Evolutionary conservation across 2,797 vertebrate species (phyloP).

Genomic region (Melanotaenia boesemani): DNA sequence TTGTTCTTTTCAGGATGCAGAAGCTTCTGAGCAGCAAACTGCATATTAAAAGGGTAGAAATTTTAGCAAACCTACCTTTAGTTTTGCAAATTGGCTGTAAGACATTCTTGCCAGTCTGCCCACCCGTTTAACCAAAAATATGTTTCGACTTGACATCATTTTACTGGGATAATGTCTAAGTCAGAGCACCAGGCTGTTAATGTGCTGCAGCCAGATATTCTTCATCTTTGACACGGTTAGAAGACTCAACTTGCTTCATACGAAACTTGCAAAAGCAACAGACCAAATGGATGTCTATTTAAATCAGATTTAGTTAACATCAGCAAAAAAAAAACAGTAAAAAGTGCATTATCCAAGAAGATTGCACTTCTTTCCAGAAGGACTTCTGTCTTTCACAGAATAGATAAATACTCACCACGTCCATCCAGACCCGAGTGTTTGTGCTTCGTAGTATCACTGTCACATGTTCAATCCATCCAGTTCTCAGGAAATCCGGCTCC

Average conservation of each 20-base stretch:
- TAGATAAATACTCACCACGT: constrained; percentile 43
- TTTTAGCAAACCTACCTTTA: no score
- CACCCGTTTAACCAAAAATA: no score
- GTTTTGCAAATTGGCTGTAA: no score
- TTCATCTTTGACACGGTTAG: no score
- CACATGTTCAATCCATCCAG: constrained; percentile 51
- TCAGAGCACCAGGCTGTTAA: background rate
- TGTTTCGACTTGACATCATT: background rate
- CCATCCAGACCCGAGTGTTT: constrained; percentile 16
- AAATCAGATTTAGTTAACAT: background rate
- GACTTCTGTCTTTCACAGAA: constrained; percentile 40
- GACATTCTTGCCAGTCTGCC: no score
- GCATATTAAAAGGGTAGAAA: no score
- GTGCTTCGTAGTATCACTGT: constrained; percentile 42
- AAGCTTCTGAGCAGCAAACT: no score
- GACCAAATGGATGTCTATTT: no score
- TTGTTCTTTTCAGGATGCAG: no score
- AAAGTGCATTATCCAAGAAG: background rate
- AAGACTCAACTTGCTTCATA: no score
- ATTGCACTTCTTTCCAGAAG: constrained; percentile 19
- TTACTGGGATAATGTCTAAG: background rate
- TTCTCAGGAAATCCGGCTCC: constrained; percentile 62
- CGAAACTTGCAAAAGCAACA: no score
- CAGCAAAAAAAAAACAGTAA: background rate
- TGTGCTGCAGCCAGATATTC: constrained; percentile 2